phyloP scores from a whole-genome alignment of 1,140 invertebrate species.

The Macrotrachela quadricornifera region DNA sequence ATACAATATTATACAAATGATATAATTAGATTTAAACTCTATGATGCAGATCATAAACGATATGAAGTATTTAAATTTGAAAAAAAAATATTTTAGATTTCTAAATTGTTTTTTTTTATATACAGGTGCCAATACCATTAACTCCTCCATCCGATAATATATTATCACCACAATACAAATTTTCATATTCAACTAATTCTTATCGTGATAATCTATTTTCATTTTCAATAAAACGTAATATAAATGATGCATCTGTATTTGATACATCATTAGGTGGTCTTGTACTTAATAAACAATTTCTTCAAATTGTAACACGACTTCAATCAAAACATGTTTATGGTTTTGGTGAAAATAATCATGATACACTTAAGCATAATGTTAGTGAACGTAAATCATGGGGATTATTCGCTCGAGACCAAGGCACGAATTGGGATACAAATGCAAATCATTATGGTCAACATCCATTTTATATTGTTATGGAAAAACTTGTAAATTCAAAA shows the following conservation, averaged over 20 bases:
- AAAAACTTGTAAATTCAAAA: constrained; percentile 27
- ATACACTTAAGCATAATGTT: constrained; percentile 18
- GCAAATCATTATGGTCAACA: constrained; percentile 7
- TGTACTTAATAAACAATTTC: constrained; percentile 11
- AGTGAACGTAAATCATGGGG: constrained; percentile 19
- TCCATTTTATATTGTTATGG: constrained; percentile 9
- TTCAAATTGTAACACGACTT: constrained; percentile 10
- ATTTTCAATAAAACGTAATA: background rate
- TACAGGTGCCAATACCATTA: too few species aligned
- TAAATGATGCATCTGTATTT: background rate
- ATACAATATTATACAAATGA: too few species aligned
- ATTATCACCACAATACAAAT: too few species aligned
- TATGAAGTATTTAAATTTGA: constrained; percentile 21
- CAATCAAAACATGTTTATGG: constrained; percentile 17
- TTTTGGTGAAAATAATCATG: constrained; percentile 29
- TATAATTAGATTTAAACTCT: constrained; percentile 12
- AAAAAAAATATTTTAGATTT: background rate
- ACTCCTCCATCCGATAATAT: too few species aligned
- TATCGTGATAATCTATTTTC: background rate
- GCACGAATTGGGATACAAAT: background rate
- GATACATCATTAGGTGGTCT: constrained; percentile 9
- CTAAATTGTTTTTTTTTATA: too few species aligned
- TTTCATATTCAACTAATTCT: too few species aligned
- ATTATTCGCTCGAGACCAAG: constrained; percentile 18
- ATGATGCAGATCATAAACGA: constrained; percentile 16